Evolutionary conservation across 2,797 vertebrate species (phyloP).

Genomic region (Peromyscus attwateri): DNA sequence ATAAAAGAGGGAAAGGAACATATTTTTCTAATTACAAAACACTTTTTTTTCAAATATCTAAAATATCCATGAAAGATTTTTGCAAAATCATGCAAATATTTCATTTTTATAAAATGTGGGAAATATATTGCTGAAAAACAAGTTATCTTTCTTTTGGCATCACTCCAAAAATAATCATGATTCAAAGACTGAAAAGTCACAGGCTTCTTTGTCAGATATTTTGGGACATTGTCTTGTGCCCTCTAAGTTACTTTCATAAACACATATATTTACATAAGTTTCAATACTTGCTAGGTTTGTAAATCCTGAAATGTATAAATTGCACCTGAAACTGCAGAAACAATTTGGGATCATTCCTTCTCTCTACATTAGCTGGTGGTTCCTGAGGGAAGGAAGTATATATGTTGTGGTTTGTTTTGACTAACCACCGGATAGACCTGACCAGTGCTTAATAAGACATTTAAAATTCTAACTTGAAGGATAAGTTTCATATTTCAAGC

Average conservation of each 20-base stretch:
- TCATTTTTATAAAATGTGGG: slow-evolving; percentile 22
- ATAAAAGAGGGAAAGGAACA: not conserved
- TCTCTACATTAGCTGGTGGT: slow-evolving; percentile 61
- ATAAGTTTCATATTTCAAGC: slow-evolving; percentile 86
- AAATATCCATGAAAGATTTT: not conserved
- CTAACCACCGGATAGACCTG: slow-evolving; percentile 83
- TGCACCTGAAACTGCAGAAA: not conserved
- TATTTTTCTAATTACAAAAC: not conserved
- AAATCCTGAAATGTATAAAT: not conserved
- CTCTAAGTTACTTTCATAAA: not conserved
- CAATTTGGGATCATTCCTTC: slow-evolving; percentile 14
- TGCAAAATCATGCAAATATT: not conserved
- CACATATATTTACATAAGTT: not conserved
- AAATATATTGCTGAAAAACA: not conserved
- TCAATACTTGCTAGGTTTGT: not conserved
- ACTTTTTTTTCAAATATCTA: slow-evolving; percentile 24
- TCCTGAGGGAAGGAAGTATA: slow-evolving; percentile 75
- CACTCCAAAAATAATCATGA: not conserved
- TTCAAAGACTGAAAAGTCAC: not conserved
- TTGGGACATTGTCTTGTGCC: not conserved
- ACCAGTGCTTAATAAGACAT: slow-evolving; percentile 85
- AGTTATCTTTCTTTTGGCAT: not conserved
- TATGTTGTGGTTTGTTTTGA: slow-evolving; percentile 84
- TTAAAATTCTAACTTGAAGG: slow-evolving; percentile 87
- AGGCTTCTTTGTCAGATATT: not conserved